Evolutionary conservation across 2,888 invertebrate genomes (phyloP).

Genomic region (Cistogaster globosa): DNA sequence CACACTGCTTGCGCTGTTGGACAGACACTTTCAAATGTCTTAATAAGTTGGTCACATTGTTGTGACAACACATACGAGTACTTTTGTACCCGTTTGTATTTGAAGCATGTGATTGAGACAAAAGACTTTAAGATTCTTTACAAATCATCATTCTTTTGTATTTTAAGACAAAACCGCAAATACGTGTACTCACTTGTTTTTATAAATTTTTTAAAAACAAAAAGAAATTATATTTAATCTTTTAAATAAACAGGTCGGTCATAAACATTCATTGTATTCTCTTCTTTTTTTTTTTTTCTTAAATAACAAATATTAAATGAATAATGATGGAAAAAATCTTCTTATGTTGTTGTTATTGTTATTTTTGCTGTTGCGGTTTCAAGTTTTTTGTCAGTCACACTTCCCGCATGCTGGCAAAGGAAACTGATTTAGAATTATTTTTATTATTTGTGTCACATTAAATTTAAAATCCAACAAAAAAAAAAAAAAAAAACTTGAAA

Average conservation of each 20-base stretch:
- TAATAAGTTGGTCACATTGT: slow-evolving; percentile 19
- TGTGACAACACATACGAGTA: neutral
- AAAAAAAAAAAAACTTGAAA: neutral
- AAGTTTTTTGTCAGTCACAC: slow-evolving; percentile 51
- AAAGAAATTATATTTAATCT: slow-evolving; percentile 39
- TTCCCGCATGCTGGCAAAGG: slow-evolving; percentile 48
- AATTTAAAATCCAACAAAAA: slow-evolving; percentile 33
- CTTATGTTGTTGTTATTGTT: neutral
- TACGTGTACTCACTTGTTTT: slow-evolving; percentile 31
- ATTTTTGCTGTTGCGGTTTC: neutral
- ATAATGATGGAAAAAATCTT: slow-evolving; percentile 26
- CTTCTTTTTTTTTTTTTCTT: neutral
- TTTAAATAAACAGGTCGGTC: slow-evolving; percentile 44
- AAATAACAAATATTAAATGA: neutral
- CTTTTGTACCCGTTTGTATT: neutral
- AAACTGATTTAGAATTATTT: slow-evolving; percentile 44
- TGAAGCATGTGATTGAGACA: slow-evolving; percentile 32
- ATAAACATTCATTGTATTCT: slow-evolving; percentile 16
- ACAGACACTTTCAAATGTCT: neutral
- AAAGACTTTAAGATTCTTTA: slow-evolving; percentile 38
- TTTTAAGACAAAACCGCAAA: slow-evolving; percentile 32
- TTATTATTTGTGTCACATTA: slow-evolving; percentile 23
- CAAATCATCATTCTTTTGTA: slow-evolving; percentile 47
- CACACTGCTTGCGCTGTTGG: neutral
- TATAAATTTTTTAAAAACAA: slow-evolving; percentile 24